phyloP scores from a whole-genome alignment of 2,797 vertebrate species.

The Nannoperca australis region DNA sequence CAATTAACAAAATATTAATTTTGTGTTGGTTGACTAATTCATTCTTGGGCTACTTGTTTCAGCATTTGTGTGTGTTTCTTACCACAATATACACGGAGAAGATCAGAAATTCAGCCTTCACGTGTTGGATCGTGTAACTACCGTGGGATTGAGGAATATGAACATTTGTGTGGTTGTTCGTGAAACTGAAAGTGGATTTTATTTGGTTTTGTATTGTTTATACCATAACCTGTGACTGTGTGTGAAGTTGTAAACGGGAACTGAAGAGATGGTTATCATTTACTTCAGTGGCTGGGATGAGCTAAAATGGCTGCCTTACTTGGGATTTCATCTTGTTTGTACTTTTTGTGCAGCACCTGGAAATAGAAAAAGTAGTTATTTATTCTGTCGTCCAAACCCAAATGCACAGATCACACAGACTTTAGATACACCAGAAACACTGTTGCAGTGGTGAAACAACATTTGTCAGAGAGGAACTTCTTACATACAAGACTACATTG shows the following conservation, averaged over 20 bases:
- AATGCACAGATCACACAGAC: neutral
- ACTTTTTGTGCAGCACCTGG: neutral
- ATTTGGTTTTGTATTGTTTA: neutral
- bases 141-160: neutral
- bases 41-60: neutral
- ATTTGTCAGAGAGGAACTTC: neutral
- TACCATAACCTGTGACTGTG: neutral
- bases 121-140: neutral
- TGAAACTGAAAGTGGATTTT: constrained; percentile 3
- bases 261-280: neutral
- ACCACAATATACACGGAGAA: too few relatives aligned
- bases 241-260: neutral
- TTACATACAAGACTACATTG: neutral
- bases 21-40: neutral
- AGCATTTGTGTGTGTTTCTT: neutral
- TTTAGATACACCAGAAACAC: neutral
- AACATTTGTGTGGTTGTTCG: neutral
- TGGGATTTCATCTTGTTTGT: neutral
- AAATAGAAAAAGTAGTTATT: neutral
- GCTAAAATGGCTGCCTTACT: neutral
- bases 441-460: too few relatives aligned
- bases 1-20: neutral
- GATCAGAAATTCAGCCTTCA: too few relatives aligned
- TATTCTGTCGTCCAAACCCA: neutral
- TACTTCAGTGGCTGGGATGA: neutral